These are phyloP conservation scores for Idaea dimidiata DNA, from an alignment of 2,888 invertebrate genomes.

Conservation along the genomic window DNA sequence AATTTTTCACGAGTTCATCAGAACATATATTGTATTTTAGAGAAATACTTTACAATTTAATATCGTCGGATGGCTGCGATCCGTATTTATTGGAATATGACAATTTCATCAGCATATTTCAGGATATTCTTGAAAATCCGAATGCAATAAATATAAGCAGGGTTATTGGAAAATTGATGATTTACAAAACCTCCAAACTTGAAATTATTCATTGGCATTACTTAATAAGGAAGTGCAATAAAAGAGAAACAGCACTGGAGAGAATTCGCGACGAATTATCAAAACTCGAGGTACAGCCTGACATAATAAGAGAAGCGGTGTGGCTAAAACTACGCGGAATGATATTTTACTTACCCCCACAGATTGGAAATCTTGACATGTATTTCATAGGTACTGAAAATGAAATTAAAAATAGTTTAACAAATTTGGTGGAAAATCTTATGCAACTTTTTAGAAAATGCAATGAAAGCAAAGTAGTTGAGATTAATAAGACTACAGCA, in stretches of 20 bases:
- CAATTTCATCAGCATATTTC: conserved; percentile 21
- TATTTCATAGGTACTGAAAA: conserved; percentile 21
- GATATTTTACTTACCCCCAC: conserved; percentile 32
- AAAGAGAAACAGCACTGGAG: conserved; percentile 5
- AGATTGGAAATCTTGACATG: conserved; percentile 42
- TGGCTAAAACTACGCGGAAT: conserved; percentile 25
- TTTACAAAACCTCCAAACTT: conserved; percentile 20
- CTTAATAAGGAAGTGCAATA: conserved; percentile 7
- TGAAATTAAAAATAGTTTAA: conserved; percentile 20
- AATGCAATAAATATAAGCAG: conserved; percentile 30
- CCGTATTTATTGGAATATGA: conserved; percentile 22
- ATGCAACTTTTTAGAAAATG: conserved; percentile 13
- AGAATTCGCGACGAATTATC: conserved; percentile 19
- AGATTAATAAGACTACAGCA: conserved; percentile 30
- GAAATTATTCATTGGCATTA: conserved; percentile 23
- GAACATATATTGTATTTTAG: conserved; percentile 26
- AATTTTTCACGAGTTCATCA: conserved; percentile 36
- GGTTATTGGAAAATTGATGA: conserved; percentile 33
- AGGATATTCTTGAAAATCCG: conserved; percentile 26
- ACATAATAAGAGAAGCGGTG: conserved; percentile 31
- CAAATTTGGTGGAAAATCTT: conserved; percentile 19
- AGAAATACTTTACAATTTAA: conserved; percentile 32
- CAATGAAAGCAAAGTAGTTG: conserved; percentile 21
- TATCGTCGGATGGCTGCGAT: conserved; percentile 26
- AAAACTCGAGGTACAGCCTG: conserved; percentile 26